Evolutionary conservation across 2,797 vertebrate genomes (phyloP), one percentile per base, ranked within the genome.

Genomic region (Petrocephalus sullivani): DNA sequence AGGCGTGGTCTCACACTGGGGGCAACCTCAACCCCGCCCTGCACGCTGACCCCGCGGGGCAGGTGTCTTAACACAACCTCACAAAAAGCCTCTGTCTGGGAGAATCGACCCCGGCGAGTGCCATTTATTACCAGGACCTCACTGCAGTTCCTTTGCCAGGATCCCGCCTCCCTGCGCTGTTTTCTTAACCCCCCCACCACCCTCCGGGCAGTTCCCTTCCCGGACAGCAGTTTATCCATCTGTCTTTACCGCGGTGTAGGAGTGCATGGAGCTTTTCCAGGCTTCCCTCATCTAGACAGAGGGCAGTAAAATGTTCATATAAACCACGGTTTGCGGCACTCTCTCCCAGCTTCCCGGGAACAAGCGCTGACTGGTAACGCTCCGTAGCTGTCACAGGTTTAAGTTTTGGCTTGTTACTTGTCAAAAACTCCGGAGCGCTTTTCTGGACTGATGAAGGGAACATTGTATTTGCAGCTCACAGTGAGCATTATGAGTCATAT

Each of bases 351-450:
- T 37, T 19, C 67, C 41, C 33, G 14, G 19, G 16, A 75, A 75
- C 12, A 21, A 75, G 71, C 37, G 1, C 19, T 78, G 71, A 12
- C 71, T 46, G 33, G 19, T 78, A 78, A 88, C 60, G 54, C 60
- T 61, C 88, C 84, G 54, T 91, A 83, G 82, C 86, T 89, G 87
- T 60, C 85, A 88, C 90, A 89, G 71, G 90, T 89, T 54, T 23
- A 89, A 88, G 89, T 21, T 61, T 90, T 87, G 89, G 89, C 90
- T 90, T 88, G 87, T 86, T 89, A 90, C 90, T 46, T 88, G 57
- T 54, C 28, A 86, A 41, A 58, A 60, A n/a, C 6, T 4, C 54
- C 33, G 41, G 19, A 60, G 19, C 16, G 28, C 37, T 41, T 83
- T 14, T 78, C 23, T 49, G 21, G 57, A n/a, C 87, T 60, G 56